A percentile compares a stretch with the other conserved stretches of the same genome.
Conservation (phyloP, 2,797 vertebrate genomes). For the Urophycis tenuis region DNA sequence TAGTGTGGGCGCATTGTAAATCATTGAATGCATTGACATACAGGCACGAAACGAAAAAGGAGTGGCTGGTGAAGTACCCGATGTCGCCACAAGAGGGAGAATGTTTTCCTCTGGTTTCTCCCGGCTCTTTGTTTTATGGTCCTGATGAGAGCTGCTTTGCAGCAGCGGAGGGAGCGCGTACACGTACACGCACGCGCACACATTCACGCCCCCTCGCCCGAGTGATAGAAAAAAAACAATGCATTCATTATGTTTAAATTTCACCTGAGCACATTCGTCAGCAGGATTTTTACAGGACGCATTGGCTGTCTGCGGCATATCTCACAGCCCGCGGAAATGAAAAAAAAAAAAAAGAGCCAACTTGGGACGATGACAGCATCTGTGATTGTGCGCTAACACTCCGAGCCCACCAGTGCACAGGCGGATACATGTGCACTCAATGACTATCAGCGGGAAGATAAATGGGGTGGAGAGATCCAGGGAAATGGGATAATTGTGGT, state of each 20-base stretch:
- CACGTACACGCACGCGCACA: constrained; percentile 23
- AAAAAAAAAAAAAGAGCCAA: constrained; percentile 35
- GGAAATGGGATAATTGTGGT: not conserved
- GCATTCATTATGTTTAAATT: not conserved
- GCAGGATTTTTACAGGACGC: not conserved
- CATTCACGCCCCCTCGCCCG: constrained; percentile 19
- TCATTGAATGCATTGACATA: constrained; percentile 51
- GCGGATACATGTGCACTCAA: constrained; percentile 40
- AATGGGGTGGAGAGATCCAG: constrained; percentile 18
- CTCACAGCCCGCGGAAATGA: not conserved
- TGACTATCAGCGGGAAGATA: constrained; percentile 3
- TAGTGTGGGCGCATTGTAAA: constrained; percentile 43
- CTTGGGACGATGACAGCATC: constrained; percentile 30
- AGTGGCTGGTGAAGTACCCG: not conserved
- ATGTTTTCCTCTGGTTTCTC: constrained; percentile 13
- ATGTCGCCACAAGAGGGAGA: constrained; percentile 57
- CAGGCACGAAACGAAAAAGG: constrained; percentile 16
- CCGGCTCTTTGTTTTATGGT: constrained; percentile 38
- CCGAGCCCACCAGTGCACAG: constrained; percentile 20
- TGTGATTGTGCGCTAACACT: constrained; percentile 26
- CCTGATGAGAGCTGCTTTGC: constrained; percentile 10
- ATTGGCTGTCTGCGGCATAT: not conserved
- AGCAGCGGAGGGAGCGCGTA: not conserved
- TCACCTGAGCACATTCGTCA: not conserved
- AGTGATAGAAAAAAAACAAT: constrained; percentile 16